Conservation (phyloP, 2,113 vertebrate species). For the Salvelinus alpinus region DNA sequence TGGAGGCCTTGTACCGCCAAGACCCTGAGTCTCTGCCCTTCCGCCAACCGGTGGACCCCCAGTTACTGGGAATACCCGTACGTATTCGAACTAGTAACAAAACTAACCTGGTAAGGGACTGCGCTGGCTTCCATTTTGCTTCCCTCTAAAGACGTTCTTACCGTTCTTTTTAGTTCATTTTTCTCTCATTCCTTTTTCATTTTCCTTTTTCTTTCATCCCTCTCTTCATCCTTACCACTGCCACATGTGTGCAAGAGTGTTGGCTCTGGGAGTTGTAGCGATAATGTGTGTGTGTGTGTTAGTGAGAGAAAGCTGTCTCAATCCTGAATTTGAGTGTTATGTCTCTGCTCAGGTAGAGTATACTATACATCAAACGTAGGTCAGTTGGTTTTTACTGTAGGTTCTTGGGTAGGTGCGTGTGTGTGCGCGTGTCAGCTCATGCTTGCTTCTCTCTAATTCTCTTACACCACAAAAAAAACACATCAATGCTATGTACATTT, state of each 20-base stretch:
- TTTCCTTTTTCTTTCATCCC: constrained; percentile 4
- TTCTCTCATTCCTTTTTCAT: constrained; percentile 34
- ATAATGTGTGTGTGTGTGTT: not conserved
- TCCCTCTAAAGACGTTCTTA: constrained; percentile 55
- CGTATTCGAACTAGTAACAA: constrained; percentile 85
- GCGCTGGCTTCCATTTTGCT: constrained; percentile 78
- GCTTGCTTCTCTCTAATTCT: constrained; percentile 18
- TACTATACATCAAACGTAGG: not conserved
- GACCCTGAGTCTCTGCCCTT: constrained; percentile 98
- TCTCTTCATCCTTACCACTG: constrained; percentile 18
- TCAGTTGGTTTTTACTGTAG: constrained; percentile 1
- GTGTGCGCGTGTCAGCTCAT: constrained; percentile 9
- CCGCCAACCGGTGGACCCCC: constrained; percentile 97
- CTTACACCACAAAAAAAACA: not conserved
- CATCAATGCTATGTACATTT: constrained; percentile 48
- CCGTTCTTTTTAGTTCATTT: constrained; percentile 18
- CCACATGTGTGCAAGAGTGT: constrained; percentile 44
- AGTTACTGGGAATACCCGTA: constrained; percentile 97
- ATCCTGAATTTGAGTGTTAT: not conserved
- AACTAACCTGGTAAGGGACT: constrained; percentile 82
- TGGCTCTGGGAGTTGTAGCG: not conserved
- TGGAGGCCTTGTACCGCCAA: constrained; percentile 96
- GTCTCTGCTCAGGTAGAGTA: not conserved
- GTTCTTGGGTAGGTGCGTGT: constrained; percentile 9
- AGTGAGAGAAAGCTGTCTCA: not conserved